Base-by-base conservation (phyloP, 1,140 invertebrate species). In the Coptotermes formosanus region DNA sequence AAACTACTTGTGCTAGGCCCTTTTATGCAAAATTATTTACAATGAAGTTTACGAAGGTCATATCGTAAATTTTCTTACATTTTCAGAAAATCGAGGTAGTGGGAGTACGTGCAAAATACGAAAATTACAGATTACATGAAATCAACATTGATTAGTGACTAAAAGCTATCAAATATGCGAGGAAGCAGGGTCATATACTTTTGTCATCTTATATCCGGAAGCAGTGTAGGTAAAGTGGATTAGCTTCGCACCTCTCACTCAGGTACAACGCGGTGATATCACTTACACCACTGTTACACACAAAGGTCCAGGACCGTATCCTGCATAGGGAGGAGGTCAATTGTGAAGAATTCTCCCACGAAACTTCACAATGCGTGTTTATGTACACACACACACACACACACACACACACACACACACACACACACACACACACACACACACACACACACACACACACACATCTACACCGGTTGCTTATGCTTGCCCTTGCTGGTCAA, bases 341-440 rank as follows among this genome's bases (percentile, higher is more conserved):
- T 75, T 30, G 64, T 75, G 64, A n/a, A 75, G 64, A 75, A 75
- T 75, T 75, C 64, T 75, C 64, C 64, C 64, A 75, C 64, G 64
- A 75, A 30, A 25, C 64, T 75, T 75, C 64, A 83, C 82, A 83
- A 45, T 44, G 43, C 82, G 38, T 83, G 82, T 83, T 48, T 43
- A 83, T 44, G 23, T 43, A 48, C 82, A 48, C 45, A 32, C 82
- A 83, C 82, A 48, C 38, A 44, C 38, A 83, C 38, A 83, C 12
- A 86, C 82, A 25, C 21, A 82, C 75, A 82, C 21, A 83, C 81
- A 43, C n/a, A 30, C 81, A 82, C 81, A 48, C 82, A 48, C 45
- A 32, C 82, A 83, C 82, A 48, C 38, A 44, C 38, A 83, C 38
- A 83, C 12, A 48, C 82, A 48, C 45, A 32, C 82, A 83, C 82